Conservation (phyloP, 1,140 invertebrate species). For the Adoxophyes honmai region DNA sequence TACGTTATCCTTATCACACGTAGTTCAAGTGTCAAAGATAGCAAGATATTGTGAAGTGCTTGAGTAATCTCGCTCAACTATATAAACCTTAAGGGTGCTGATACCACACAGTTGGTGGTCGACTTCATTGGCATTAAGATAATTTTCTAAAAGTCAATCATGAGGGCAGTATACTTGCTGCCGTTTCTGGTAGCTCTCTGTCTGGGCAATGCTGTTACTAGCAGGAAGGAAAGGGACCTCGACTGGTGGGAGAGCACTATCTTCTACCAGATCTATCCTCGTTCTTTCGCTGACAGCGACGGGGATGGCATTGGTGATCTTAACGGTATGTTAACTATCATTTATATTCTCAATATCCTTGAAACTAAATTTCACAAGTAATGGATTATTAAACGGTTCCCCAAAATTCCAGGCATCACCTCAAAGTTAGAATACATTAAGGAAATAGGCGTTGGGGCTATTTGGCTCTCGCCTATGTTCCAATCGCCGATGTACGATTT, state of each 20-base stretch:
- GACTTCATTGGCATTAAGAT: not conserved
- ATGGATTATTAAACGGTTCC: not conserved
- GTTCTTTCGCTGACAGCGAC: constrained; percentile 86
- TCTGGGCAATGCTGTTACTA: constrained; percentile 33
- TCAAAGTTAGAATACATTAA: constrained; percentile 74
- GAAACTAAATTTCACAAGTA: not conserved
- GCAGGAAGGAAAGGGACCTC: constrained; percentile 35
- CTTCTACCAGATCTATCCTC: constrained; percentile 88
- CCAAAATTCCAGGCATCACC: constrained; percentile 66
- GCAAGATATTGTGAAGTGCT: constrained; percentile 2
- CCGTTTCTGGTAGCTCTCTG: constrained; percentile 34
- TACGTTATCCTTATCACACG: not conserved
- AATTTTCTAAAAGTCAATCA: constrained; percentile 18
- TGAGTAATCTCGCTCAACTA: not conserved
- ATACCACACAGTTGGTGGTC: not conserved
- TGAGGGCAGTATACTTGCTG: constrained; percentile 40
- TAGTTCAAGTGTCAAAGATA: constrained; percentile 10
- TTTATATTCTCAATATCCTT: not conserved
- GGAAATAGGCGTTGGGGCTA: constrained; percentile 76
- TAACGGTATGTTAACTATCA: constrained; percentile 72
- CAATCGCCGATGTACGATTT: constrained; percentile 82
- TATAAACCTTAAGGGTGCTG: not conserved
- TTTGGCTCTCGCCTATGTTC: constrained; percentile 86
- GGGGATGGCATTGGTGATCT: constrained; percentile 87
- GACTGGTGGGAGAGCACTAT: constrained; percentile 87